Evolutionary conservation across 1,140 invertebrate species (phyloP), one percentile per base, ranked within the genome.

Genomic region (Cheumatopsyche charites): DNA sequence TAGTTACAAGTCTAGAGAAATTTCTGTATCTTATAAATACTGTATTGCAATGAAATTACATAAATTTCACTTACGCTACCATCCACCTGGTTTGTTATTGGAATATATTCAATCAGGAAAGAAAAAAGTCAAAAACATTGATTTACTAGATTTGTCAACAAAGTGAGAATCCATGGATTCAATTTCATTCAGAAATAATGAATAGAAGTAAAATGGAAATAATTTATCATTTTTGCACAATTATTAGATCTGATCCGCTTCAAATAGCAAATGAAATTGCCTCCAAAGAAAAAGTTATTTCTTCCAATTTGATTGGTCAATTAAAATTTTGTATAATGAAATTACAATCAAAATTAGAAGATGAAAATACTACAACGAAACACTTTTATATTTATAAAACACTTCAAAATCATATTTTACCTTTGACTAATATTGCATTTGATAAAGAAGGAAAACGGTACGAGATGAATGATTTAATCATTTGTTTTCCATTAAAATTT

Each of bases 371-470:
- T 0, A 79, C 82, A 5, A 84, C 85, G 25, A 90, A 90, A 75
- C 82, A 86, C 71, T 91, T 88, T 77, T 88, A 89, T 79, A 86
- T 88, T 71, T 87, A 88, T 79, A 88, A 88, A 78, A 88, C 90
- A n/a, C 79, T 94, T 13, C 85, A 87, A 78, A 88, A 90, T 0
- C 92, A 94, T 81, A 87, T 93, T 21, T 80, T 94, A 52, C 92
- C 92, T 11, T 79, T 94, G 1, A 94, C 92, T 4, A 93, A 93
- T 81, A 88, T 93, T 11, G 87, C 89, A 72, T 75, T 75, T 72
- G 79, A 82, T 80, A 83, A 84, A 80, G 71, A 81, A 80, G 81
- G 81, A 79, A 83, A 81, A 80, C 80, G 80, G 82, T 82, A 81
- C 76, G 77, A 55, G 41, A 72, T n/a, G n/a, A n/a, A n/a, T n/a